Percentiles rank a stretch among this genome's conserved stretches.
Conservation (phyloP, 2,113 vertebrate genomes). For the Cinclus cinclus region DNA sequence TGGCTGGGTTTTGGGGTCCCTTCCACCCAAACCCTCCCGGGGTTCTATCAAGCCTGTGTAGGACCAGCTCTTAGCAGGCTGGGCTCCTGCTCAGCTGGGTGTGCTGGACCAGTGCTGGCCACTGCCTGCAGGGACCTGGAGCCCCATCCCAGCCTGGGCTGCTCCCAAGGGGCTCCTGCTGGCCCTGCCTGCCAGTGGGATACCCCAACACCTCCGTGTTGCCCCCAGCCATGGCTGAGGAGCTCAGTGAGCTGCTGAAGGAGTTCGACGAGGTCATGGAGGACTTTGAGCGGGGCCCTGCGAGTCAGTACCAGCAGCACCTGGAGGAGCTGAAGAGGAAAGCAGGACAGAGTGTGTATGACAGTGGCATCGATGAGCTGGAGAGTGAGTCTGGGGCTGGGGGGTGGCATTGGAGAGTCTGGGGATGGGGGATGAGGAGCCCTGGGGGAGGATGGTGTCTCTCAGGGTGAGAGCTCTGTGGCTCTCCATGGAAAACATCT, state of each 20-base stretch:
- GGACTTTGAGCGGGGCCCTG: background rate
- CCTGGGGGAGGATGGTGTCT: background rate
- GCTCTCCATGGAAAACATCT: background rate
- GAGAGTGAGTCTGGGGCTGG: background rate
- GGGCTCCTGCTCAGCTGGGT: background rate
- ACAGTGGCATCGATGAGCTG: slow-evolving; percentile 48
- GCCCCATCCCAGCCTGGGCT: background rate
- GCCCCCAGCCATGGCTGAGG: background rate
- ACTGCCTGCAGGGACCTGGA: background rate
- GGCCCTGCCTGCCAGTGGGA: background rate
- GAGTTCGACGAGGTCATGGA: slow-evolving; percentile 58
- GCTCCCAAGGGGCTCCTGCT: background rate
- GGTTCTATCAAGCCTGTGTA: background rate
- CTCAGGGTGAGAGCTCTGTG: background rate
- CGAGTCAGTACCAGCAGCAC: slow-evolving; percentile 14
- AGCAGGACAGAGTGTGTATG: background rate
- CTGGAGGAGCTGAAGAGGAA: slow-evolving; percentile 49
- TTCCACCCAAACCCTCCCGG: background rate
- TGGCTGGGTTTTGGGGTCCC: background rate
- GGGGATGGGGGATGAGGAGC: no score
- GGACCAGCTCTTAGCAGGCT: background rate
- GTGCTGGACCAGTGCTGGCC: background rate
- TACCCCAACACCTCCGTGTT: background rate
- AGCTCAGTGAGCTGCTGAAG: slow-evolving; percentile 35
- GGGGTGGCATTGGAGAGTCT: background rate